Conservation (phyloP, 1,140 invertebrate species). For the Brachionus plicatilis region DNA sequence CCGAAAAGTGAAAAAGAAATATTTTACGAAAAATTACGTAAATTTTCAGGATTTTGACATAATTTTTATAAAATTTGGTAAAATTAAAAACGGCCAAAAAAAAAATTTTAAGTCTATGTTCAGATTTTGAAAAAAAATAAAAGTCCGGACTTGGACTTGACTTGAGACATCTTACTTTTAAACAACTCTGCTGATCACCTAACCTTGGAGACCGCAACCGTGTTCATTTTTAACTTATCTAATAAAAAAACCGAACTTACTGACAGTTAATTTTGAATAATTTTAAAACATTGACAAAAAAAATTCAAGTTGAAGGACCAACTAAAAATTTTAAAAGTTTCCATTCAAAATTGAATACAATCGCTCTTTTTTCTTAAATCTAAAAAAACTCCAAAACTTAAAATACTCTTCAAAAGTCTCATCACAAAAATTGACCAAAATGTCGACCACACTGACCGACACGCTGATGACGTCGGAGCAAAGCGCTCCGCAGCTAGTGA, state of each 20-base stretch:
- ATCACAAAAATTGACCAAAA: not conserved
- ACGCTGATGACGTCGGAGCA: conserved; percentile 33
- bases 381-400: not conserved
- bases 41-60: too few relatives aligned
- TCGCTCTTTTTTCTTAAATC: not conserved
- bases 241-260: not conserved
- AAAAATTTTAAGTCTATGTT: too few relatives aligned
- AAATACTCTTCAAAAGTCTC: not conserved
- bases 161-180: too few relatives aligned
- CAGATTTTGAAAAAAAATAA: too few relatives aligned
- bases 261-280: not conserved
- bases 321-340: not conserved
- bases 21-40: too few relatives aligned
- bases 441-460: conserved; percentile 34
- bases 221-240: too few relatives aligned
- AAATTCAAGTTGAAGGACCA: not conserved
- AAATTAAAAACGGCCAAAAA: too few relatives aligned
- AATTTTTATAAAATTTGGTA: too few relatives aligned
- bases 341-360: not conserved
- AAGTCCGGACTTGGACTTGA: too few relatives aligned
- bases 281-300: not conserved
- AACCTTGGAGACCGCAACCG: too few relatives aligned
- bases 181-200: too few relatives aligned
- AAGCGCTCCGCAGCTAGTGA: conserved; percentile 4
- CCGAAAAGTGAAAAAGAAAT: too few relatives aligned